These are phyloP conservation scores for Charanyca ferruginea DNA, from an alignment of 2,888 invertebrate genomes.

Conservation along the genomic window DNA sequence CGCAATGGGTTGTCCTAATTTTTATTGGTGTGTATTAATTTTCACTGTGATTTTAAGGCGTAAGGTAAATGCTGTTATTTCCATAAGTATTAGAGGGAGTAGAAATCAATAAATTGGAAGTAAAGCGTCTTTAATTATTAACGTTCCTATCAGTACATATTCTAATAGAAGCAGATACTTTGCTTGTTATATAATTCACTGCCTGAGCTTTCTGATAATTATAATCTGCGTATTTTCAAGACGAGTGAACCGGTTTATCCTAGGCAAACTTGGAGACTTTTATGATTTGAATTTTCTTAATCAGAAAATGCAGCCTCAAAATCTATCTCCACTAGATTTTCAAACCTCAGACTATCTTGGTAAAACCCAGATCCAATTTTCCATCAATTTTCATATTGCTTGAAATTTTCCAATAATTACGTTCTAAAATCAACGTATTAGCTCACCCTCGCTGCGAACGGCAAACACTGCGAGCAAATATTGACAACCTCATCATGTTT, in stretches of 20 bases:
- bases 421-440: conserved; percentile 62
- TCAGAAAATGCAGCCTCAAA: background rate
- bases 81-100: background rate
- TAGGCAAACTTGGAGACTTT: too few species aligned
- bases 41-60: conserved; percentile 15
- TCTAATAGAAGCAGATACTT: background rate
- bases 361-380: conserved; percentile 35
- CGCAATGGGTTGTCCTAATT: conserved; percentile 35
- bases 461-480: conserved; percentile 60
- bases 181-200: too few species aligned
- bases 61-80: background rate
- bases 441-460: conserved; percentile 46
- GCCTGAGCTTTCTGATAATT: too few species aligned
- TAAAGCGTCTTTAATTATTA: background rate
- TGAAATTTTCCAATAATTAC: conserved; percentile 59
- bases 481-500: conserved; percentile 63
- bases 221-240: too few species aligned
- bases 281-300: background rate
- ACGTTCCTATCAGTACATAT: background rate
- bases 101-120: conserved; percentile 1
- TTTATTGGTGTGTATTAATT: conserved; percentile 34
- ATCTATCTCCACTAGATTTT: background rate
- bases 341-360: conserved; percentile 2
- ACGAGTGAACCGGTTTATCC: too few species aligned
- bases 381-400: conserved; percentile 50